Evolutionary conservation across 2,113 vertebrate genomes (phyloP), one percentile per base, ranked within the genome.

Genomic region (Semicossyphus pulcher): DNA sequence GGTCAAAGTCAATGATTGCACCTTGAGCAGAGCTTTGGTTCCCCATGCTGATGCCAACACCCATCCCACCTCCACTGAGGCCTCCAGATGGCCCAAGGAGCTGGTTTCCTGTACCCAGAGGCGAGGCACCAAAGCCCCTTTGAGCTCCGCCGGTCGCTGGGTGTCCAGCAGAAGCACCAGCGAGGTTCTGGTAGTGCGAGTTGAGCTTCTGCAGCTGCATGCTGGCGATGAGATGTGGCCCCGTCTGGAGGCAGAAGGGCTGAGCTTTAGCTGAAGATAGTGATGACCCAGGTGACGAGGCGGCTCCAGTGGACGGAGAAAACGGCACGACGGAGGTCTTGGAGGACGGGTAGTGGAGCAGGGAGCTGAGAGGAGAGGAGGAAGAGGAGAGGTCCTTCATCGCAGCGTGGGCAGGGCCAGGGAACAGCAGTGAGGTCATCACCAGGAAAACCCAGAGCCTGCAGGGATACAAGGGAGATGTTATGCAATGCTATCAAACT

Each of bases 181-280:
- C 36, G 31, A 92, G 64, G 72, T 83, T 93, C 45, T 95, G 94
- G 80, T 94, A 96, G 88, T 95, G 95, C 12, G 93, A 94, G 90
- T 93, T 94, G 74, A 96, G 94, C 72, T 95, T 95, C 90, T 95
- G 95, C n/a, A 95, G 92, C 81, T 95, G 94, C 92, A 94, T 92
- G 76, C 93, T 95, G 78, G 94, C 94, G 44, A 94, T 81, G 81
- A 95, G 89, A n/a, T 94, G 94, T 3, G 94, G 93, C 52, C 91
- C 81, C 0, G 91, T 81, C 79, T 91, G 89, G 41, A 94, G 77
- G 65, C 80, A 91, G 87, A 94, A 92, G 20, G 93, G 62, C 60
- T 93, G 93, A 3, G 93, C 76, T 34, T 95, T 96, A 59, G 75
- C 8, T 69, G 74, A 0, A 16, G 90, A 41, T 49, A 90, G 57